Evolutionary conservation across 1,140 invertebrate genomes (phyloP).

Genomic region (Hermatobates lingyangjiaoensis): DNA sequence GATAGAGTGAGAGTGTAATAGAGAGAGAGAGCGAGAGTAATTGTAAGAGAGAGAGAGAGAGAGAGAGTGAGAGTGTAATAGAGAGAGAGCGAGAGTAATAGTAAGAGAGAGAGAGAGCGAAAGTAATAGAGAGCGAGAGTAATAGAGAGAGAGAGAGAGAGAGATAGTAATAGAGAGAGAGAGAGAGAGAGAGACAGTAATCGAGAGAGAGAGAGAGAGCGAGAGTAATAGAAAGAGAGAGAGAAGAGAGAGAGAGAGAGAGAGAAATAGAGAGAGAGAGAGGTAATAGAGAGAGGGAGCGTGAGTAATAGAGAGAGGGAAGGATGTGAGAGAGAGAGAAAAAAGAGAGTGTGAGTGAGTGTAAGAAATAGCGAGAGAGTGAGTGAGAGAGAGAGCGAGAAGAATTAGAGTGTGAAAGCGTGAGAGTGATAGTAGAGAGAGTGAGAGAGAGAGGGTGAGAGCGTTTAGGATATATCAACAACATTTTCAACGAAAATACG

Average conservation of each 20-base stretch:
- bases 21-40: too few species aligned
- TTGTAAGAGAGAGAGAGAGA: conserved; percentile 1
- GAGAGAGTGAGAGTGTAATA: conserved; percentile 2
- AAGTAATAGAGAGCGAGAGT: neutral
- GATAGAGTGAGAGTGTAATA: neutral
- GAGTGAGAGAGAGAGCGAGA: conserved; percentile 13
- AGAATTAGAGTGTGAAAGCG: too few species aligned
- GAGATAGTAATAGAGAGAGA: too few species aligned
- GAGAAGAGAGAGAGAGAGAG: conserved; percentile 2
- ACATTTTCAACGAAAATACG: too few species aligned
- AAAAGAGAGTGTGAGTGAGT: conserved; percentile 8
- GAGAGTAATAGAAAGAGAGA: conserved; percentile 2
- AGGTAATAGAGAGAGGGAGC: neutral
- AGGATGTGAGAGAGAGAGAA: neutral
- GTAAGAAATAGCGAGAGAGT: conserved; percentile 11
- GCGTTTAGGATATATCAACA: too few species aligned
- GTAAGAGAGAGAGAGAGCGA: neutral
- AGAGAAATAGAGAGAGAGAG: conserved; percentile 2
- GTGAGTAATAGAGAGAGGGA: conserved; percentile 11
- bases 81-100: conserved; percentile 1
- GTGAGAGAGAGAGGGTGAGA: too few species aligned
- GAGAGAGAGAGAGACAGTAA: conserved; percentile 1
- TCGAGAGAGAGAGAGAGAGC: neutral
- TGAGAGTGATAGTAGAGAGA: too few species aligned
- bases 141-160: conserved; percentile 1